Evolutionary conservation across 2,888 invertebrate species (phyloP), one percentile per base, ranked within the genome.

Genomic region (Choreutis nemorana): DNA sequence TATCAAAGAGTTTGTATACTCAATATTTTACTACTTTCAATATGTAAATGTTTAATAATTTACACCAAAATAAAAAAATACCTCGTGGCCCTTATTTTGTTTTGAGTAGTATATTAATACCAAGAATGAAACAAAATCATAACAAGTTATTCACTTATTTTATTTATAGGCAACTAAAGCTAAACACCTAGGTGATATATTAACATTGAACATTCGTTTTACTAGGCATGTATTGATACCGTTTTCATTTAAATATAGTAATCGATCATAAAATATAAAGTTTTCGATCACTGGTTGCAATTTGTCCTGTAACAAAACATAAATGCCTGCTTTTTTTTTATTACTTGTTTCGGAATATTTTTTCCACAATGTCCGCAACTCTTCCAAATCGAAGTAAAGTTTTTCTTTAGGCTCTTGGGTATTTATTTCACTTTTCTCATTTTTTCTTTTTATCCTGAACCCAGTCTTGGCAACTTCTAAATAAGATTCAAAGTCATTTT

Each of bases 161-260:
- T 57, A 55, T 60, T 84, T 85, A 45, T 55, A 55, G 31, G 83
- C 83, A 39, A 85, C 48, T 37, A 87, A 57, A 18, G 83, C 86
- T 42, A 81, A 71, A 56, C 87, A 86, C 45, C 87, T 73, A 0
- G 88, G 87, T n/a, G 88, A 88, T 40, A 83, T 60, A 32, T 59
- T 60, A 38, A 84, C 83, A 50, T 87, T 66, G 34, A 85, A 78
- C 34, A 87, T 78, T 56, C 82, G 84, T 42, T 81, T 79, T 40
- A 80, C 78, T 28, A 36, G 45, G 43, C 68, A 64, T 30, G 55
- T 41, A 6, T 38, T 31, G 2, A 68, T 31, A 0, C 66, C 65
- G 11, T 55, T 58, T 42, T 75, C 75, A 32, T 50, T 52, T 20
- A 78, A 51, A 55, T 62, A 75, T 4, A 60, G 36, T 20, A 73